Evolutionary conservation across 2,888 invertebrate species (phyloP).

Genomic region (Drosophila flavopinicola): DNA sequence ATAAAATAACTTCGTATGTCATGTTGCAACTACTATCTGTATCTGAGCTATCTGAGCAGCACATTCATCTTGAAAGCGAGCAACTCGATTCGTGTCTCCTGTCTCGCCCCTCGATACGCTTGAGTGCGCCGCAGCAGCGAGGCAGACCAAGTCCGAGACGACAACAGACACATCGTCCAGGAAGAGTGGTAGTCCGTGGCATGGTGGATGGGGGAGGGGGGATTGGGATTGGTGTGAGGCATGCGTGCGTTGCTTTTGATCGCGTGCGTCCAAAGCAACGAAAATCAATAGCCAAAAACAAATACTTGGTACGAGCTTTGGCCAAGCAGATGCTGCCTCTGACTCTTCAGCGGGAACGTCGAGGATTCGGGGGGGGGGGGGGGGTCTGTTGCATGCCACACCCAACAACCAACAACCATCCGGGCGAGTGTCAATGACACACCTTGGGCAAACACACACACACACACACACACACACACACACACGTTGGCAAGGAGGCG

Average conservation of each 20-base stretch:
- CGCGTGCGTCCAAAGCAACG: conserved; percentile 56
- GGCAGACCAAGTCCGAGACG: conserved; percentile 12
- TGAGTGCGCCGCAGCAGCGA: conserved; percentile 41
- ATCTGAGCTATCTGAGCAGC: not conserved
- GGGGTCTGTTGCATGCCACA: conserved; percentile 49
- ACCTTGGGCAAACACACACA: conserved; percentile 55
- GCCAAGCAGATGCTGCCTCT: conserved; percentile 49
- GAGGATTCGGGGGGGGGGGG: not conserved
- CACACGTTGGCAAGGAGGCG: conserved; percentile 48
- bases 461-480: conserved; percentile 19
- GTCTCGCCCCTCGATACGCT: conserved; percentile 31
- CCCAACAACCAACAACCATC: conserved; percentile 40
- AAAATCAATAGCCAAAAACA: conserved; percentile 71
- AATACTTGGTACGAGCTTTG: conserved; percentile 11
- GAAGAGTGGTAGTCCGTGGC: no score
- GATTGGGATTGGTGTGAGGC: no score
- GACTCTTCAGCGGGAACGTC: not conserved
- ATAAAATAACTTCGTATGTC: not conserved
- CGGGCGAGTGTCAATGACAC: conserved; percentile 67
- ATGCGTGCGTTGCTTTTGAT: conserved; percentile 63
- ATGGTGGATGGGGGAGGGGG: not conserved
- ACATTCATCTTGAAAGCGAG: conserved; percentile 19
- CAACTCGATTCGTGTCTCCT: not conserved
- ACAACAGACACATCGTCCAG: conserved; percentile 28
- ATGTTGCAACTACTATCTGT: no score